A percentile compares a stretch with the other conserved stretches of the same genome.
These are phyloP conservation scores for Lamellibrachia luymesi DNA, from an alignment of 1,140 invertebrate species.

Conservation along the genomic window DNA sequence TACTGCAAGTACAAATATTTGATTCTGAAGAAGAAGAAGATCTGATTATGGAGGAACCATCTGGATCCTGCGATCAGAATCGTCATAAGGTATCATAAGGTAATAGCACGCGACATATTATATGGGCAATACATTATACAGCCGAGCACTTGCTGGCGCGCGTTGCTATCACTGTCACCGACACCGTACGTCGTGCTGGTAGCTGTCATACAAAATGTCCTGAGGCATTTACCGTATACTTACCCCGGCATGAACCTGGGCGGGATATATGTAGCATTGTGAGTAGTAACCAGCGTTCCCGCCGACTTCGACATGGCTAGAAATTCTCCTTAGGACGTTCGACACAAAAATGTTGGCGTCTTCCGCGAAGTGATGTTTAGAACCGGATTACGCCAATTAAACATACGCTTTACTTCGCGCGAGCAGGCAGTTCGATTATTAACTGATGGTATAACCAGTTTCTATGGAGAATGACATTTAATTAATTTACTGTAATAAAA, in stretches of 20 bases:
- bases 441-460: not conserved
- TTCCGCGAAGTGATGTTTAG: not conserved
- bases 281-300: conserved; percentile 55
- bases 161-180: not conserved
- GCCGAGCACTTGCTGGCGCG: too few species aligned
- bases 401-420: not conserved
- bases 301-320: conserved; percentile 52
- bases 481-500: not conserved
- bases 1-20: too few species aligned
- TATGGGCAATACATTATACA: not conserved
- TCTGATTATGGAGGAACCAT: too few species aligned
- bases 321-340: not conserved
- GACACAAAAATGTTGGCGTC: not conserved
- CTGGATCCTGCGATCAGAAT: too few species aligned
- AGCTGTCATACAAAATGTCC: not conserved
- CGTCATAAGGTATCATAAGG: too few species aligned
- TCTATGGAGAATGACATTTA: not conserved
- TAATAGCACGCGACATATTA: too few species aligned
- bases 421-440: not conserved
- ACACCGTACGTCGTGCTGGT: too few species aligned
- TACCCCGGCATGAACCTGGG: conserved; percentile 58
- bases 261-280: conserved; percentile 57
- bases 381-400: not conserved
- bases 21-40: too few species aligned
- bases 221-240: conserved; percentile 18